Evolutionary conservation across 2,888 invertebrate genomes (phyloP), one percentile per base, ranked within the genome.

Genomic region (Podotricha telesiphe): DNA sequence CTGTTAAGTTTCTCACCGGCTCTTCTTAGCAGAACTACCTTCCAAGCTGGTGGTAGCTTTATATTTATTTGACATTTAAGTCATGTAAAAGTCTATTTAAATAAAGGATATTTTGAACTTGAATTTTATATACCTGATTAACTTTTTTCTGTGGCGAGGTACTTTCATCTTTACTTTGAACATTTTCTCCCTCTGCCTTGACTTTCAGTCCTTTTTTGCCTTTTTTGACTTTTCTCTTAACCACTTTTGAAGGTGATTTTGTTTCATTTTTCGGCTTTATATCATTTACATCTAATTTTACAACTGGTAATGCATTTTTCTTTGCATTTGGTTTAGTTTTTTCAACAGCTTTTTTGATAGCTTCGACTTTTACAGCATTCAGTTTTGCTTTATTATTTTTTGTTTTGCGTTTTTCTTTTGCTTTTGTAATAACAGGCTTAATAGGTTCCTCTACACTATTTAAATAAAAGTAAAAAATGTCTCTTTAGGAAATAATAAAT

Each of bases 401-500:
- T 45, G 28, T 15, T 28, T 59, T 59, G 13, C 62, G 28, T 45
- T 67, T 61, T 28, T 61, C 7, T 42, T 48, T 42, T 19, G 45
- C 59, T 40, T 67, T 66, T 17, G 59, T 37, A 7, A 51, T 42
- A 15, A 42, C 67, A n/a, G 61, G 42, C 22, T 67, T 67, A 17
- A 51, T 42, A 1, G 50, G 42, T 10, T 42, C 50, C 22, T 45
- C 59, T 8, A 59, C 42, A 11, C 59, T 59, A 11, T n/a, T 45
- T 45, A 59, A 17, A 37, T 8, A 15, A 34, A 51, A n/a, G 15
- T 5, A n/a, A n/a, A n/a, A 28, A n/a, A 20, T 20, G 8, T 13
- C 10, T 7, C 0, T 2, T n/a, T 10, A 15, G 11, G 6, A 13
- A 7, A 37, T 37, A 28, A 28, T 15, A 20, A 19, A 42, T 40